phyloP scores from a whole-genome alignment of 2,797 vertebrate genomes.

The Fratercula arctica region DNA sequence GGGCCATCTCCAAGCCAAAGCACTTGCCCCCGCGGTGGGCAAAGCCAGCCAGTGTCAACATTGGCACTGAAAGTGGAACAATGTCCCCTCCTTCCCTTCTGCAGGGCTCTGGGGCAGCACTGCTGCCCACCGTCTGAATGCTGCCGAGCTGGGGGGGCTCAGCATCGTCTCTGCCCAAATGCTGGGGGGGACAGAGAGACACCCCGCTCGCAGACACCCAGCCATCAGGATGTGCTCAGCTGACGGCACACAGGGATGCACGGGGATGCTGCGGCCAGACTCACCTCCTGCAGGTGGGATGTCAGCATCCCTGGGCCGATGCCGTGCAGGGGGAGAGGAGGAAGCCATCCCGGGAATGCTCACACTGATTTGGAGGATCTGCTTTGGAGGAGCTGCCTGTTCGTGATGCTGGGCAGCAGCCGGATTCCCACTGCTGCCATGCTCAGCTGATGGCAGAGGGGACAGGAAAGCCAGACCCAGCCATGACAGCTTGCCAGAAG shows the following conservation, averaged over 20 bases:
- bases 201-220: not conserved
- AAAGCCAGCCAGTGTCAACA: not conserved
- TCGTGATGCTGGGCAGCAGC: not conserved
- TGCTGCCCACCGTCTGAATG: rapidly evolving
- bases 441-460: not conserved
- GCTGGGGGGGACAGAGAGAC: not conserved
- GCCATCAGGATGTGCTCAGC: not conserved
- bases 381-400: not conserved
- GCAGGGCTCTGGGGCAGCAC: not conserved
- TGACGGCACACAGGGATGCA: not conserved
- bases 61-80: not conserved
- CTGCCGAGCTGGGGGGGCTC: not conserved
- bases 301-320: not conserved
- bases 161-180: not conserved
- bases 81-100: not conserved
- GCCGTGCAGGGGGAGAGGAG: not conserved
- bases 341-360: rapidly evolving
- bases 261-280: not conserved
- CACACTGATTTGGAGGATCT: not conserved
- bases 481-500: not conserved
- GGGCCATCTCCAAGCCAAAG: not conserved
- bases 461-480: not conserved
- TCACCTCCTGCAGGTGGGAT: not conserved
- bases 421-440: not conserved
- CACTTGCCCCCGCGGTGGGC: rapidly evolving